phyloP scores from a whole-genome alignment of 2,888 invertebrate genomes.

The Tipula vernalis region DNA sequence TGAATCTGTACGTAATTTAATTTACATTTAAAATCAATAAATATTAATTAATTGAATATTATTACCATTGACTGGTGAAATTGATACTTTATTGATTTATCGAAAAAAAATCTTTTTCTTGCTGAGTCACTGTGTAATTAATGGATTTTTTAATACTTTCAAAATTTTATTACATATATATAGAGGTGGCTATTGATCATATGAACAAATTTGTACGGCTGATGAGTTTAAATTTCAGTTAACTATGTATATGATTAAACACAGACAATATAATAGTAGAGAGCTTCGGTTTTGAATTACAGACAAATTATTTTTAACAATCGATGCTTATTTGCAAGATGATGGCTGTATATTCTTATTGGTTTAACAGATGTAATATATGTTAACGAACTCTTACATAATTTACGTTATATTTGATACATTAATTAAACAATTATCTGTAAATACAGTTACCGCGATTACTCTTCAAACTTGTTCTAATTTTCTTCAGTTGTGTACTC shows the following conservation, averaged over 20 bases:
- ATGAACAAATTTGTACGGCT: neutral
- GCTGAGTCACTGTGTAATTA: neutral
- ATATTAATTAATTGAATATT: neutral
- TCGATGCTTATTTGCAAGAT: neutral
- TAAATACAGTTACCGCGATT: neutral
- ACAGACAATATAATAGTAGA: neutral
- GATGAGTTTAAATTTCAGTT: neutral
- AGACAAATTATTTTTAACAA: neutral
- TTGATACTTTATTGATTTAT: neutral
- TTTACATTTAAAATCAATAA: neutral
- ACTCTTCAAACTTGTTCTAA: neutral
- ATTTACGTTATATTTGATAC: neutral
- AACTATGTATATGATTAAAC: neutral
- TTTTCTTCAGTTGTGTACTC: neutral
- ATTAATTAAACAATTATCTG: neutral
- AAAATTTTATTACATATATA: neutral
- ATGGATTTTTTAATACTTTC: neutral
- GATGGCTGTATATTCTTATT: neutral
- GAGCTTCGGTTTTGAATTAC: neutral
- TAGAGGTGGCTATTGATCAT: neutral
- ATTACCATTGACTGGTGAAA: neutral
- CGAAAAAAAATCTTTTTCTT: neutral
- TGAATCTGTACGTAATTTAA: neutral
- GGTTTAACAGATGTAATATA: neutral
- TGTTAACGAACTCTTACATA: neutral